Conservation (phyloP, 2,797 vertebrate species). For the Coluber constrictor region DNA sequence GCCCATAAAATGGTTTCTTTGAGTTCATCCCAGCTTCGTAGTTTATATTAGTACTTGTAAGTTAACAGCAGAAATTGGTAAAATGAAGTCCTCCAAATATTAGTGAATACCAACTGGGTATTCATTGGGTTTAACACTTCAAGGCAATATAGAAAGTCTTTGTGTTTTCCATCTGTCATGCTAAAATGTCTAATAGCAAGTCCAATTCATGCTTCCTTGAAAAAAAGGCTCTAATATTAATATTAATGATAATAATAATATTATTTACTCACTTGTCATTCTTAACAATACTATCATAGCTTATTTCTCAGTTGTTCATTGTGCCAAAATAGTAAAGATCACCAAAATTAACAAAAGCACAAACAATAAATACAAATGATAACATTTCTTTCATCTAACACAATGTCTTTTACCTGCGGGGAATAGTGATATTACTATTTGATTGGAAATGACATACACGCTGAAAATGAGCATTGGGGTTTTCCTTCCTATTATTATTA, state of each 20-base stretch:
- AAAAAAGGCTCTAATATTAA: neutral
- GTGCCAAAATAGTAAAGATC: neutral
- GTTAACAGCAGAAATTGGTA: neutral
- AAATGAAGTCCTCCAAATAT: neutral
- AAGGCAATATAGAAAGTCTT: neutral
- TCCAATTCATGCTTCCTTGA: neutral
- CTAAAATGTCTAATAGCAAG: neutral
- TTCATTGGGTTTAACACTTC: neutral
- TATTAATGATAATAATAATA: neutral
- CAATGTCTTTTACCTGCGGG: slow-evolving; percentile 33
- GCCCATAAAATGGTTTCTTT: neutral
- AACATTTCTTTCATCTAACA: slow-evolving; percentile 11
- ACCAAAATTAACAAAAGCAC: neutral
- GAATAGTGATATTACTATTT: slow-evolving; percentile 27
- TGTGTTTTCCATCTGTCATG: neutral
- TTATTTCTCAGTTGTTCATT: neutral
- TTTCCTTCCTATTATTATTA: slow-evolving; percentile 52
- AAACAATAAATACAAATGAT: slow-evolving; percentile 21
- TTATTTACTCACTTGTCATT: neutral
- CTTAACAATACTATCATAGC: neutral
- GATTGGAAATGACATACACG: slow-evolving; percentile 51
- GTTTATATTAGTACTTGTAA: neutral
- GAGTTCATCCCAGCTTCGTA: neutral
- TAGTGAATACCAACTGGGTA: neutral
- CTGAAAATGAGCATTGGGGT: slow-evolving; percentile 58